A percentile compares a stretch with the other conserved stretches of the same genome.
Conservation (phyloP, 2,113 vertebrate species). For the Recurvirostra avosetta region DNA sequence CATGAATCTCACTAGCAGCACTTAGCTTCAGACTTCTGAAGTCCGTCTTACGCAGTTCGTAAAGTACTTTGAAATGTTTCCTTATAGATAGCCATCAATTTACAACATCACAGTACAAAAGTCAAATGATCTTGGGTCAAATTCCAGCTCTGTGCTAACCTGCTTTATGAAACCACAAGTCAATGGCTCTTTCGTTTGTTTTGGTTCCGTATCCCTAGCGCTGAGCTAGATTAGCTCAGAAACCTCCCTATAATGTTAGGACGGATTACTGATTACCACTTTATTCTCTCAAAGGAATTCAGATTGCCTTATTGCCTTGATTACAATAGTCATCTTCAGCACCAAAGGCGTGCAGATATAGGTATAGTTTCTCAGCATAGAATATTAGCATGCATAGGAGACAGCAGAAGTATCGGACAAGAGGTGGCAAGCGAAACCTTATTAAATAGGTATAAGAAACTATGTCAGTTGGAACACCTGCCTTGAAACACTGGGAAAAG, state of each 20-base stretch:
- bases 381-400: not conserved
- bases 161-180: constrained; percentile 16
- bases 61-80: not conserved
- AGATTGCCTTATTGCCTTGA: not conserved
- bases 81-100: not conserved
- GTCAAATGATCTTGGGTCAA: not conserved
- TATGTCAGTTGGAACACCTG: not conserved
- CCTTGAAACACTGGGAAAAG: not conserved
- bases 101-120: not conserved
- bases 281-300: not conserved
- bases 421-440: not conserved
- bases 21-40: not conserved
- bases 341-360: not conserved
- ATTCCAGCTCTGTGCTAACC: constrained; percentile 13
- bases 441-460: not conserved
- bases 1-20: not conserved
- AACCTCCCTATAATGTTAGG: not conserved
- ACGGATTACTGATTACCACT: not conserved
- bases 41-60: not conserved
- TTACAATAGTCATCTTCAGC: not conserved
- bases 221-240: not conserved
- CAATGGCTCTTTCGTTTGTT: not conserved
- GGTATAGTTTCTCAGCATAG: not conserved
- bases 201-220: not conserved
- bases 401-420: not conserved